phyloP scores from a whole-genome alignment of 2,797 vertebrate genomes.

The Ambastaia sidthimunki region DNA sequence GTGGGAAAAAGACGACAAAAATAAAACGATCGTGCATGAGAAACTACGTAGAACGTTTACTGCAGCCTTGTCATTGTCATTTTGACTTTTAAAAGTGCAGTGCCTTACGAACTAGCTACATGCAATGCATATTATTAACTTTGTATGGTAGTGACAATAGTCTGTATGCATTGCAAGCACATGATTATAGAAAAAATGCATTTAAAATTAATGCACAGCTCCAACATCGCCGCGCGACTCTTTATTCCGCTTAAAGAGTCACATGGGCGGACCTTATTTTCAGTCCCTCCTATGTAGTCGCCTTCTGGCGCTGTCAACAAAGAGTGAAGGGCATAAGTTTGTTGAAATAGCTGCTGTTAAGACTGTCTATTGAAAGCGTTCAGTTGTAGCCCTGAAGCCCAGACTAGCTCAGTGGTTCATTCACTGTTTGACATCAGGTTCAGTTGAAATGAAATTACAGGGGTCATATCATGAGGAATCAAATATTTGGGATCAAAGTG shows the following conservation, averaged over 20 bases:
- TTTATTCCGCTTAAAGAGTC: neutral
- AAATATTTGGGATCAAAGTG: neutral
- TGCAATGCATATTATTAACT: neutral
- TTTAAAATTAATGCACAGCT: neutral
- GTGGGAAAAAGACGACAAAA: conserved; percentile 41
- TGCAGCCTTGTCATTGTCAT: conserved; percentile 31
- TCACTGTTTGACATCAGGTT: neutral
- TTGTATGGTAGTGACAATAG: neutral
- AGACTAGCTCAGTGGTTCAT: neutral
- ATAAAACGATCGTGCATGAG: neutral
- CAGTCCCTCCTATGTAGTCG: neutral
- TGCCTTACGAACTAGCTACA: neutral
- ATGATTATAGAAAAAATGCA: neutral
- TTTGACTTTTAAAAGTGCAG: neutral
- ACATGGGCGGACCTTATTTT: neutral
- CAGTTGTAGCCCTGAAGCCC: neutral
- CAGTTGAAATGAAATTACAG: neutral
- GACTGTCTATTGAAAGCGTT: neutral
- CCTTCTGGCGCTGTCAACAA: neutral
- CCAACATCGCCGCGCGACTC: neutral
- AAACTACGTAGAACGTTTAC: conserved; percentile 69
- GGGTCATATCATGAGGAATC: neutral
- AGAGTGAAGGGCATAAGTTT: neutral
- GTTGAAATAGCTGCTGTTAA: neutral
- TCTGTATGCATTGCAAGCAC: neutral